Percentiles rank a stretch among this genome's conserved stretches.
phyloP scores from a whole-genome alignment of 2,888 invertebrate species.

The Caenorhabditis sp. region DNA sequence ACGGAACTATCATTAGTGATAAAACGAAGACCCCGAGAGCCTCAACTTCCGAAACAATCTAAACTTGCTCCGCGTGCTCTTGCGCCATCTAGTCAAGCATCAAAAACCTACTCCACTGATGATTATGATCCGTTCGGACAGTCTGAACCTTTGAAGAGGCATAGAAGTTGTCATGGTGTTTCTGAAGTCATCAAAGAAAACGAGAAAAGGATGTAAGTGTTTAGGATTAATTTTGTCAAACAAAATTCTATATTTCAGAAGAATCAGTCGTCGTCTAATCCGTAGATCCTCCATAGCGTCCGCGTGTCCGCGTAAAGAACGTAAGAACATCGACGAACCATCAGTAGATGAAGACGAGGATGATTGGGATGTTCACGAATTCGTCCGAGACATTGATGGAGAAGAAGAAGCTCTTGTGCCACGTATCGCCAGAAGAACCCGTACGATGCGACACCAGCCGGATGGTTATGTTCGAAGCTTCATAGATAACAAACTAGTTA shows the following conservation, averaged over 20 bases:
- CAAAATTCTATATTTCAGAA: too few relatives aligned
- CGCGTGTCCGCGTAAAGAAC: conserved; percentile 56
- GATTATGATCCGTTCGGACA: conserved; percentile 61
- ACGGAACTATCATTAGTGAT: conserved; percentile 89
- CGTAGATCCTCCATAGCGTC: conserved; percentile 61
- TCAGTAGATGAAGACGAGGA: conserved; percentile 48
- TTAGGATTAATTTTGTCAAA: too few relatives aligned
- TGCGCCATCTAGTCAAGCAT: conserved; percentile 69
- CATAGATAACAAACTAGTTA: conserved; percentile 76
- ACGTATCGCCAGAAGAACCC: conserved; percentile 71
- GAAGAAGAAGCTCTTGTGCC: conserved; percentile 65
- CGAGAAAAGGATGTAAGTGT: conserved; percentile 47
- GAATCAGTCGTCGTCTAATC: conserved; percentile 45
- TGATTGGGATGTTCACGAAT: conserved; percentile 55
- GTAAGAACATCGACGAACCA: conserved; percentile 41
- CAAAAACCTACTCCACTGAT: conserved; percentile 62
- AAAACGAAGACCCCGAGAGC: conserved; percentile 86
- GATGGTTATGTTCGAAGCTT: conserved; percentile 76
- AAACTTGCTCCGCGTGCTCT: conserved; percentile 63
- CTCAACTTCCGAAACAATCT: conserved; percentile 65
- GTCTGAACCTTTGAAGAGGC: conserved; percentile 60
- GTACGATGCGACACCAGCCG: conserved; percentile 77
- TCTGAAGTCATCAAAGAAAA: conserved; percentile 64
- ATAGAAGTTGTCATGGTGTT: conserved; percentile 53
- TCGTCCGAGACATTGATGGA: conserved; percentile 44